A percentile compares a stretch with the other conserved stretches of the same genome.
Evolutionary conservation across 2,113 vertebrate genomes (phyloP).

Genomic region (Forbesichthys papilliferus): DNA sequence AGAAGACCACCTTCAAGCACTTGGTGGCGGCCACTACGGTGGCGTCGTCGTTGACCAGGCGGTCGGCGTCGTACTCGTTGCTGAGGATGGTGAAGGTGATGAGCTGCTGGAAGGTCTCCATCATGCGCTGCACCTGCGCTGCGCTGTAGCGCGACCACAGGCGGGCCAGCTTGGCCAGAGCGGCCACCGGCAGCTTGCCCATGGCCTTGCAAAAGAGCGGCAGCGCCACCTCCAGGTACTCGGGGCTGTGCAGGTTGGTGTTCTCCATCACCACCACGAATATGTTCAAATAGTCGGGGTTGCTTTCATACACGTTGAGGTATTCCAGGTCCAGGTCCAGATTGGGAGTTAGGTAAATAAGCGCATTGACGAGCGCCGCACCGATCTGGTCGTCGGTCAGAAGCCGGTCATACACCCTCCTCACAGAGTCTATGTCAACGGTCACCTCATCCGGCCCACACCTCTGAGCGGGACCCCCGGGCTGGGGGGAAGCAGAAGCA

Average conservation of each 20-base stretch:
- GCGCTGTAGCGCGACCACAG: conserved; percentile 89
- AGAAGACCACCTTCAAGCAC: conserved; percentile 98
- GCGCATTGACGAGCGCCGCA: conserved; percentile 92
- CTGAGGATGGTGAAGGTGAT: conserved; percentile 98
- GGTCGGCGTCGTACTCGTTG: conserved; percentile 90
- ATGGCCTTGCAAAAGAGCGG: conserved; percentile 97
- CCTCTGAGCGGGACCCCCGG: conserved; percentile 73
- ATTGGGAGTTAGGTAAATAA: conserved; percentile 94
- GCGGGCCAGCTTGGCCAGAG: conserved; percentile 86
- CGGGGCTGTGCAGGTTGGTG: conserved; percentile 95
- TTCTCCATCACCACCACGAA: conserved; percentile 98
- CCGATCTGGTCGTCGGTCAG: conserved; percentile 90
- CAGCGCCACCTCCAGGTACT: conserved; percentile 94
- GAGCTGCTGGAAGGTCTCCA: conserved; percentile 98
- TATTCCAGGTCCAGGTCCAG: conserved; percentile 97
- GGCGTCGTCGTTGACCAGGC: conserved; percentile 94
- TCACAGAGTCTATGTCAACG: conserved; percentile 89
- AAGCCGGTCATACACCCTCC: conserved; percentile 89
- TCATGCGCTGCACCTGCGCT: conserved; percentile 88
- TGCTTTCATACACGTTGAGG: conserved; percentile 90
- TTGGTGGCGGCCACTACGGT: conserved; percentile 93
- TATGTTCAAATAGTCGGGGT: conserved; percentile 95
- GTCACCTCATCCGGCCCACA: conserved; percentile 83
- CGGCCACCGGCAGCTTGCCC: conserved; percentile 91
- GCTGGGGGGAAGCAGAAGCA: conserved; percentile 62